These are phyloP conservation scores for Ormia ochracea DNA, from an alignment of 2,888 invertebrate genomes.

Conservation along the genomic window DNA sequence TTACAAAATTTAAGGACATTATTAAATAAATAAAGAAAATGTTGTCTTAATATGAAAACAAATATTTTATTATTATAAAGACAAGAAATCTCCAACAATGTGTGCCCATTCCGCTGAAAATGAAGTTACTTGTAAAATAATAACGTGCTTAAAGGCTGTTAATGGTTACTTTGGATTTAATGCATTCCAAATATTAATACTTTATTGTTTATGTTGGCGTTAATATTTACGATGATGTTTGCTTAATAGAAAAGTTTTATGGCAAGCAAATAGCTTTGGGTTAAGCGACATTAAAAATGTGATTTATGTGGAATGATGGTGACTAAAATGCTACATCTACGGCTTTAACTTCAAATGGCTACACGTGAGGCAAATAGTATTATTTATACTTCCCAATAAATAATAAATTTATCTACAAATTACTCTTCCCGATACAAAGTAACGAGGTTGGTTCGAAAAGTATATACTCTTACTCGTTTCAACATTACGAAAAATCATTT, in stretches of 20 bases:
- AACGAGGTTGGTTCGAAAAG: too few relatives aligned
- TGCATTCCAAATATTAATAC: constrained; percentile 25
- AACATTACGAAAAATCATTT: too few relatives aligned
- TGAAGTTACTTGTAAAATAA: neutral
- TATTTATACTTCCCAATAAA: neutral
- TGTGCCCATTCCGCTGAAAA: neutral
- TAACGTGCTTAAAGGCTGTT: constrained; percentile 17
- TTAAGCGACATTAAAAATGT: constrained; percentile 4
- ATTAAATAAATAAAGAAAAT: too few relatives aligned
- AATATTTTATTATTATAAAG: too few relatives aligned
- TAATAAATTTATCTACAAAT: too few relatives aligned
- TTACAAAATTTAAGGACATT: too few relatives aligned
- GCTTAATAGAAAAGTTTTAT: neutral
- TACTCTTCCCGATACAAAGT: too few relatives aligned
- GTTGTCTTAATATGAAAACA: too few relatives aligned
- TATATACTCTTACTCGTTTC: too few relatives aligned
- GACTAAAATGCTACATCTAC: constrained; percentile 12
- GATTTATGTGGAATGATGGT: constrained; percentile 15
- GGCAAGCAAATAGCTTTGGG: neutral
- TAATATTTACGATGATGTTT: neutral
- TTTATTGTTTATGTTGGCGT: constrained; percentile 10
- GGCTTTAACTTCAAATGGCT: constrained; percentile 17
- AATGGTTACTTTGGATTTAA: neutral
- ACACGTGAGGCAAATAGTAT: neutral
- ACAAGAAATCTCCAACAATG: too few relatives aligned